phyloP scores from a whole-genome alignment of 2,888 invertebrate genomes.

The Piscicola geometra region DNA sequence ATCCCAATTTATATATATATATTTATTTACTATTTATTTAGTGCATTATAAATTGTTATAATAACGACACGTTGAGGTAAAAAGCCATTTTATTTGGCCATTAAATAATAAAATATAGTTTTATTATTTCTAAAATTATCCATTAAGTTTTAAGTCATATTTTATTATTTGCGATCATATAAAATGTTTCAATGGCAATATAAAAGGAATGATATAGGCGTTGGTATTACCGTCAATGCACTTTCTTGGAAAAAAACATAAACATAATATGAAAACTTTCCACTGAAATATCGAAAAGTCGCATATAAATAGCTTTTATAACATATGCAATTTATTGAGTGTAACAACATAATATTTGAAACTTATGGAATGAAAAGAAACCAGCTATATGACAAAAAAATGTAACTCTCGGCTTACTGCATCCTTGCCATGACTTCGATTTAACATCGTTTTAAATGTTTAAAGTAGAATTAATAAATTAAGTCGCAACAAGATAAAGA shows the following conservation, averaged over 20 bases:
- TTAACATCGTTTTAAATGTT: no score
- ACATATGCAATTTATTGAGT: no score
- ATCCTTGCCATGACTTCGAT: no score
- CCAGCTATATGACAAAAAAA: no score
- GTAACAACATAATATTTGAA: no score
- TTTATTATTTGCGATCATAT: neutral
- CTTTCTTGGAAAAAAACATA: neutral
- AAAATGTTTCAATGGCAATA: neutral
- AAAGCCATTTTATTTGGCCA: neutral
- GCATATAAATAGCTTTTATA: neutral
- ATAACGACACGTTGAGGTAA: neutral
- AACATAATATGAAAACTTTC: neutral
- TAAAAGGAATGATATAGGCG: no score
- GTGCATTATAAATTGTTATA: neutral
- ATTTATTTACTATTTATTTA: no score
- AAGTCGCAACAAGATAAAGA: neutral
- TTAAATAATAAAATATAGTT: neutral
- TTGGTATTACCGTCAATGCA: no score
- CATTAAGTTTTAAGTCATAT: conserved; percentile 1
- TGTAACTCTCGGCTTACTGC: no score
- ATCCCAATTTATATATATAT: no score
- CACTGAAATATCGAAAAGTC: neutral
- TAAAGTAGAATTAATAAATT: neutral
- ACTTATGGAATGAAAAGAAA: no score
- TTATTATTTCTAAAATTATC: conserved; percentile 1